phyloP scores from a whole-genome alignment of 1,140 invertebrate genomes.

The Drosophila nebulosa region DNA sequence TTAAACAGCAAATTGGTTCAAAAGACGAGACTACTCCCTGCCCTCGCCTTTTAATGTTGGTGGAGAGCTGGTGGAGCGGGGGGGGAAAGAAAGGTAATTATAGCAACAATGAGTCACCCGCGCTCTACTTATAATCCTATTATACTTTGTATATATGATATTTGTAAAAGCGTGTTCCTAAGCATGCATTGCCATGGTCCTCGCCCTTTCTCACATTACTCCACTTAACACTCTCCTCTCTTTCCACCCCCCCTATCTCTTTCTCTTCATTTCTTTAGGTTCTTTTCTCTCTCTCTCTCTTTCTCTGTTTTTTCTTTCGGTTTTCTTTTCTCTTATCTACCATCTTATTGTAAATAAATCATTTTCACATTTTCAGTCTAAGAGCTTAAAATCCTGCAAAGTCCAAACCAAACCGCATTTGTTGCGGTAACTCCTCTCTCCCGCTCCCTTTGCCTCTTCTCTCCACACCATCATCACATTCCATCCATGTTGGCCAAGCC shows the following conservation, averaged over 20 bases:
- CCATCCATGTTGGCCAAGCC: neutral
- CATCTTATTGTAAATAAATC: slow-evolving; percentile 38
- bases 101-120: neutral
- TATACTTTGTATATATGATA: neutral
- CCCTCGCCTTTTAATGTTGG: too few species aligned
- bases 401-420: slow-evolving; percentile 39
- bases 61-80: neutral
- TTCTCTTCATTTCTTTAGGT: neutral
- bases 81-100: neutral
- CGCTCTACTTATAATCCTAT: neutral
- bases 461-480: neutral
- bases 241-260: neutral
- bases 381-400: slow-evolving; percentile 31
- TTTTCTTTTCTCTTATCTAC: slow-evolving; percentile 1
- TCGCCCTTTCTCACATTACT: neutral
- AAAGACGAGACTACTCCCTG: neutral
- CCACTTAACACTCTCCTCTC: neutral
- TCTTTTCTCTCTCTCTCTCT: slow-evolving; percentile 5
- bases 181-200: neutral
- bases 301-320: neutral
- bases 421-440: slow-evolving; percentile 25
- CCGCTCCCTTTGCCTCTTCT: neutral
- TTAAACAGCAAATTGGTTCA: slow-evolving; percentile 1
- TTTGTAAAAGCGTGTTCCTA: slow-evolving; percentile 13
- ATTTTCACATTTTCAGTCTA: slow-evolving; percentile 28